A percentile compares a stretch with the other conserved stretches of the same genome.
Evolutionary conservation across 2,888 invertebrate species (phyloP).

Genomic region (Aplocera efformata): DNA sequence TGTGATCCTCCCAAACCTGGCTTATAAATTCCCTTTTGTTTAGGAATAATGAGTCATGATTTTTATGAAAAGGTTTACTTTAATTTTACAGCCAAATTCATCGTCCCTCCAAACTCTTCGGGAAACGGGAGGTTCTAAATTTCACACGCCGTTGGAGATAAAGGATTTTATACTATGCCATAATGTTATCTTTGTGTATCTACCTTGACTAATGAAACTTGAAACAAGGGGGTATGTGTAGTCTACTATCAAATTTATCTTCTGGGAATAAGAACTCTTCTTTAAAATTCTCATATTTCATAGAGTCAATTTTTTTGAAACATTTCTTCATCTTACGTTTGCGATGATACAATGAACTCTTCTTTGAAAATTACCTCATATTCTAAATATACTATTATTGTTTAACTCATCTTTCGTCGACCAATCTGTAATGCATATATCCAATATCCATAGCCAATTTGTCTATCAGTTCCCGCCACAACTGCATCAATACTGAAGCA

Average conservation of each 20-base stretch:
- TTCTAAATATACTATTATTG: no score
- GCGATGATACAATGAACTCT: no score
- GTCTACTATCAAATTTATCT: no score
- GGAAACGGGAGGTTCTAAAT: conserved; percentile 14
- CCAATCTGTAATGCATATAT: conserved; percentile 1
- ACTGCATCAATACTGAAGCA: conserved; percentile 56
- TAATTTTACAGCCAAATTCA: conserved; percentile 26
- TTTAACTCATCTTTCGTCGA: background rate
- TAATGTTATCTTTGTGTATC: background rate
- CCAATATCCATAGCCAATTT: conserved; percentile 7
- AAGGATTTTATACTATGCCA: conserved; percentile 3
- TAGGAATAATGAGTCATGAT: conserved; percentile 30
- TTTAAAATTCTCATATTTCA: no score
- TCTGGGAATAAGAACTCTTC: no score
- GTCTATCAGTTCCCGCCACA: conserved; percentile 48
- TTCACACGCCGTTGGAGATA: conserved; percentile 17
- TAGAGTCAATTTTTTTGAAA: no score
- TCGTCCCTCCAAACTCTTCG: conserved; percentile 16
- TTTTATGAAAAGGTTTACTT: conserved; percentile 28
- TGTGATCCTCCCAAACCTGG: conserved; percentile 23
- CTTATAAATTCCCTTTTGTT: conserved; percentile 30
- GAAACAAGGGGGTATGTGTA: no score
- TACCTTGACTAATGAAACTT: no score
- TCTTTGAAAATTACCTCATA: no score
- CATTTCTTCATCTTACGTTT: no score